These are phyloP conservation scores for Hystrix cristata DNA, from an alignment of 2,113 vertebrate species.

Conservation along the genomic window DNA sequence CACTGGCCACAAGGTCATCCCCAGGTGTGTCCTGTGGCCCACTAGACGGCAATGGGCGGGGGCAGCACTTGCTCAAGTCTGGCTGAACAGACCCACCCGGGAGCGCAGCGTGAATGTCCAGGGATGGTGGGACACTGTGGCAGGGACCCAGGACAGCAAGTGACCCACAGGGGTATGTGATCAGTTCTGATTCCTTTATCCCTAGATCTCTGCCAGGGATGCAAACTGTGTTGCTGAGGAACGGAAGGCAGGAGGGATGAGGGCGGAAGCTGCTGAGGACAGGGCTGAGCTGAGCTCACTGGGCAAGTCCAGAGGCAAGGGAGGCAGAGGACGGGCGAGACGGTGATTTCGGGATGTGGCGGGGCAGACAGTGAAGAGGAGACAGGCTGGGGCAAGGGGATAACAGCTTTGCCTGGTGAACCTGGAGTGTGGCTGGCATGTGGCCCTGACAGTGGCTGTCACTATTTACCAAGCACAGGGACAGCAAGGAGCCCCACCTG, in stretches of 20 bases:
- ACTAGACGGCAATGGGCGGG: no score
- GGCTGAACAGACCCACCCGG: neutral
- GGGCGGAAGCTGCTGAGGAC: neutral
- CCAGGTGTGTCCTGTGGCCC: neutral
- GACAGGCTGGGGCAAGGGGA: neutral
- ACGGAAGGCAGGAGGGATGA: no score
- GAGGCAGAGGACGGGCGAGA: neutral
- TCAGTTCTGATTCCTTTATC: neutral
- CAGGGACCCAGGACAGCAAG: no score
- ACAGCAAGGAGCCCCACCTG: neutral
- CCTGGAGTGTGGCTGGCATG: neutral
- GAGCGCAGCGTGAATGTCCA: neutral
- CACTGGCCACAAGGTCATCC: no score
- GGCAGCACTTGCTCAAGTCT: no score
- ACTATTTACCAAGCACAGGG: no score
- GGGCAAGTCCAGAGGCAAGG: neutral
- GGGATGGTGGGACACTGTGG: no score
- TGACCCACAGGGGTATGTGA: fast-evolving
- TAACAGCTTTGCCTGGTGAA: neutral
- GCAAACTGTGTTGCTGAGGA: neutral
- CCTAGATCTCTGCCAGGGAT: neutral
- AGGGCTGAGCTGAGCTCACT: neutral
- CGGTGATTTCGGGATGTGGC: fast-evolving
- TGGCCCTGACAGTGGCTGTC: neutral
- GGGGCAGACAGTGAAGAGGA: neutral